These are phyloP conservation scores for Euzophera pinguis DNA, from an alignment of 2,888 invertebrate species.

Conservation along the genomic window DNA sequence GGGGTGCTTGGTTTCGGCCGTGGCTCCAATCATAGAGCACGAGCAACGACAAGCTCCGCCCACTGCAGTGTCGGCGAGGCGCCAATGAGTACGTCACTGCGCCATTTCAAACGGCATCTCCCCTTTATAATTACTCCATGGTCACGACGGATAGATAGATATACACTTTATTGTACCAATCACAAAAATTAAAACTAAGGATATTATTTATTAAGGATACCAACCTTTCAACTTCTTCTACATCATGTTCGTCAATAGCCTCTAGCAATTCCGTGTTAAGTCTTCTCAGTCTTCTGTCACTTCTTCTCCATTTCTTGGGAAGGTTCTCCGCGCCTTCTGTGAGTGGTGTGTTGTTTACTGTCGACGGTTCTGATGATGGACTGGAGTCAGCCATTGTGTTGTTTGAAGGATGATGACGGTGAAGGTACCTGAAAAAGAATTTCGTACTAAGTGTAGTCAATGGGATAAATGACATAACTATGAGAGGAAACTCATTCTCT, in stretches of 20 bases:
- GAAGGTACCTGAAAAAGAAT: conserved; percentile 20
- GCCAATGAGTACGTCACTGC: too few relatives aligned
- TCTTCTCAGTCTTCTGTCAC: conserved; percentile 60
- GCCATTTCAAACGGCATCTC: too few relatives aligned
- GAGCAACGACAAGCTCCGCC: too few relatives aligned
- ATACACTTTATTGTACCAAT: too few relatives aligned
- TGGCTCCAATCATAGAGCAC: too few relatives aligned
- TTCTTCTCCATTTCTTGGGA: conserved; percentile 53
- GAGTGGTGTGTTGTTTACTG: conserved; percentile 52
- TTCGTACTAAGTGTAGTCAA: neutral
- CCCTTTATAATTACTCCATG: too few relatives aligned
- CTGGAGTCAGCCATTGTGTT: conserved; percentile 37
- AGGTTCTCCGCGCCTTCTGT: conserved; percentile 31
- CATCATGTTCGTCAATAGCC: conserved; percentile 55
- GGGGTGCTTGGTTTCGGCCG: too few relatives aligned
- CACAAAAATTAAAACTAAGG: too few relatives aligned
- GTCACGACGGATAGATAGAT: too few relatives aligned
- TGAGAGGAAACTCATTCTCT: too few relatives aligned
- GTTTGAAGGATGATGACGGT: conserved; percentile 26
- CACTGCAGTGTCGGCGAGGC: too few relatives aligned
- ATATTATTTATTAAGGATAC: neutral
- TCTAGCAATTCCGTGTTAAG: conserved; percentile 72
- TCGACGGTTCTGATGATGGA: conserved; percentile 49
- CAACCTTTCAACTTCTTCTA: conserved; percentile 61
- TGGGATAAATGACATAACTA: too few relatives aligned